Evolutionary conservation across 2,113 vertebrate genomes (phyloP).

Genomic region (Octodon degus): DNA sequence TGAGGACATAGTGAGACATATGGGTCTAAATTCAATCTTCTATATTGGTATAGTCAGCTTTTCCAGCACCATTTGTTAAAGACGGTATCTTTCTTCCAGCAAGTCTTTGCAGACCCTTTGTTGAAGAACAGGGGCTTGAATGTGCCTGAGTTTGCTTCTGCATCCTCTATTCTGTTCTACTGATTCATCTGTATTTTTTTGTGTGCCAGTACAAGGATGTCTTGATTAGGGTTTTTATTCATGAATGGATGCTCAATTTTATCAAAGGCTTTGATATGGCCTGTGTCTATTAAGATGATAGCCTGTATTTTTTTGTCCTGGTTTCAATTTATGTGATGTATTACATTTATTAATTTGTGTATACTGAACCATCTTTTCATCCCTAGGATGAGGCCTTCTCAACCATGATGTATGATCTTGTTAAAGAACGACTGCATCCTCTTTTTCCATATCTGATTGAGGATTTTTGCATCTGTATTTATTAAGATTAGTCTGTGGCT

Average conservation of each 20-base stretch:
- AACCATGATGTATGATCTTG: not conserved
- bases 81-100: not conserved
- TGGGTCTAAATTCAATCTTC: not conserved
- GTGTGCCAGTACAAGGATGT: not conserved
- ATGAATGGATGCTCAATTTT: not conserved
- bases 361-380: not conserved
- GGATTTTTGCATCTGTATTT: not conserved
- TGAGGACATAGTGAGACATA: not conserved
- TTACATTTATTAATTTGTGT: not conserved
- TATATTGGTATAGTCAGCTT: not conserved
- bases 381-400: not conserved
- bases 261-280: not conserved
- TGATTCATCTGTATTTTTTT: not conserved
- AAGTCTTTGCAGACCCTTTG: not conserved
- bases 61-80: not conserved
- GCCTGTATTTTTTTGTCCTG: not conserved
- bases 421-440: not conserved
- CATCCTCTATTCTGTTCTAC: not conserved
- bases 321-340: not conserved
- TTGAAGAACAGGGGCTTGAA: not conserved
- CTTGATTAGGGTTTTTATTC: not conserved
- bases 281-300: not conserved
- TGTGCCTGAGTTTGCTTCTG: not conserved
- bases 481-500: not conserved
- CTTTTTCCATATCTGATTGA: not conserved